Base-by-base conservation (phyloP, 2,888 invertebrate species). In the Phaedon cochleariae region DNA sequence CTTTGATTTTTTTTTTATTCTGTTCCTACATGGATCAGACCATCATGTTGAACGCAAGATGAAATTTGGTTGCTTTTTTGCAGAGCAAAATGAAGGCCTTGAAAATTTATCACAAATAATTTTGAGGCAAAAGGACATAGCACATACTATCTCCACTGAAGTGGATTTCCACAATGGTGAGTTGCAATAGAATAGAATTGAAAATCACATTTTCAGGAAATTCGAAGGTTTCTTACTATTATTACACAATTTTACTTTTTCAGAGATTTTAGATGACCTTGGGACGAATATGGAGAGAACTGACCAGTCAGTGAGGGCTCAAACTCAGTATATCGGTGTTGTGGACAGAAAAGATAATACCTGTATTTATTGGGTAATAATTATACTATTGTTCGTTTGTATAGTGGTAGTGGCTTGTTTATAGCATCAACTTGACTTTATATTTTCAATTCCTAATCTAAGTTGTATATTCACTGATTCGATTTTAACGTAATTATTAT, bases 111-210 rank as follows among this genome's bases (percentile, higher is more conserved):
- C 92, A 0, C 87, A 90, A 79, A 90, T 92, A 4, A 90, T 94
- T 64, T 87, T 89, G 0, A 84, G 93, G 5, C 94, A 94, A 78
- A 93, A 92, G 76, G 85, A 90, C 73, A 88, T 94, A 76, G 93
- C 93, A 6, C 83, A 89, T 52, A 90, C 89, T 53, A 90, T 95
- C 72, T 89, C 90, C 10, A 86, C 86, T 75, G 94, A 94, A 85
- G 92, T 94, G 0, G 90, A 91, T 75, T 83, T 88, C 70, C 94
- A 94, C 76, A 92, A 93, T 85, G 92, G 92, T 92, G 81, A 79
- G 79, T 73, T 21, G 48, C n/a, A 41, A 41, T 34, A 10, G 34
- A 2, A 34, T 12, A 45, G 22, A 45, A 31, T 51, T 58, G 5
- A 37, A 18, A 17, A n/a, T n/a, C n/a, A 20, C 22, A 34, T 34